Conservation (phyloP, 53 echinoderm and acorn worm species). For the Apostichopus leukothele region DNA sequence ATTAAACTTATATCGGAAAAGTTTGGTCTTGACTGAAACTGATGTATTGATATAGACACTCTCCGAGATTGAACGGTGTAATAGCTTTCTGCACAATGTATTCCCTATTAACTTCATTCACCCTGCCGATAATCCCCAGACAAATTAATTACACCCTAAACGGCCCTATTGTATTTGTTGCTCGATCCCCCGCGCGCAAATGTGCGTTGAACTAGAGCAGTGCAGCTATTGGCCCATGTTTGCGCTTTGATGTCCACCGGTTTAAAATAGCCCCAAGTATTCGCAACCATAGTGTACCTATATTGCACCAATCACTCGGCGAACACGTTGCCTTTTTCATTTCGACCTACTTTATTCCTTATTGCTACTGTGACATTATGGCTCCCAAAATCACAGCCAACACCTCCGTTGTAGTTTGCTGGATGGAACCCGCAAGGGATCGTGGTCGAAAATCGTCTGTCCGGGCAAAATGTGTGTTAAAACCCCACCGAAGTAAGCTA, state of each 20-base stretch:
- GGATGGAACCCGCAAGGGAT: not conserved
- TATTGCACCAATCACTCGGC: not conserved
- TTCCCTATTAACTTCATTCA: not conserved
- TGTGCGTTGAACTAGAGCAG: not conserved
- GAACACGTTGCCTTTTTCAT: not conserved
- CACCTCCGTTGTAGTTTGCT: too few relatives aligned
- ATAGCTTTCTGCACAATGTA: too few relatives aligned
- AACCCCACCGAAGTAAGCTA: not conserved
- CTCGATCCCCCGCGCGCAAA: slow-evolving; percentile 4
- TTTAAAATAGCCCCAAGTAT: not conserved
- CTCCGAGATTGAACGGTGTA: too few relatives aligned
- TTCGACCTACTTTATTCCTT: not conserved
- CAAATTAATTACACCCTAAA: not conserved
- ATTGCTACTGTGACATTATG: not conserved
- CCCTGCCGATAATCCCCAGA: not conserved
- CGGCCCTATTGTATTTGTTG: slow-evolving; percentile 15
- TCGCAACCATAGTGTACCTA: not conserved
- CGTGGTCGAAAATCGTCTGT: slow-evolving; percentile 20
- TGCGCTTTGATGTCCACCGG: not conserved
- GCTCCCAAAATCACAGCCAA: slow-evolving; percentile 1
- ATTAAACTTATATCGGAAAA: not conserved
- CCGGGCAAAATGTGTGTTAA: not conserved
- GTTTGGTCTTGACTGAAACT: not conserved
- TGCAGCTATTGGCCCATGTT: slow-evolving; percentile 1
- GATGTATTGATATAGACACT: not conserved